These are phyloP conservation scores for Myotis planiceps DNA, from an alignment of 2,797 vertebrate species.

Conservation along the genomic window DNA sequence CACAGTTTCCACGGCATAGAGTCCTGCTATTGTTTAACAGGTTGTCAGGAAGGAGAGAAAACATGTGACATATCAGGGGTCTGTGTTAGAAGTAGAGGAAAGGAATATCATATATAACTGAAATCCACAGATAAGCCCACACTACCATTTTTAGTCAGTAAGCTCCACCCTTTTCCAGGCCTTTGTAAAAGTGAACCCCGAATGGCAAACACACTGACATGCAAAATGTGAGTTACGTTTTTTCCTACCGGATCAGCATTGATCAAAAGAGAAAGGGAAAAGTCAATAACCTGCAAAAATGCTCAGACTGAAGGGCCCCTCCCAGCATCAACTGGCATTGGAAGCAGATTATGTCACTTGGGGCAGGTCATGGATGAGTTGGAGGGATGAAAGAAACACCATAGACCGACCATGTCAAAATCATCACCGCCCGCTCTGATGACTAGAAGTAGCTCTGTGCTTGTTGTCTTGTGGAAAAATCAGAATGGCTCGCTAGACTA, in stretches of 20 bases:
- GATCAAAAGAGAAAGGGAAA: conserved; percentile 7
- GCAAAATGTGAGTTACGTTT: background rate
- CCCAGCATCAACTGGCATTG: background rate
- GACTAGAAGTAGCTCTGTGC: background rate
- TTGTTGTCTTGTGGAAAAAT: background rate
- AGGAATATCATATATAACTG: background rate
- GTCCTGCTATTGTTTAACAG: background rate
- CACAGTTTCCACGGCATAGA: background rate
- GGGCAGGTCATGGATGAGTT: background rate
- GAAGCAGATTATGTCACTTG: background rate
- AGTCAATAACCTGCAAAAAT: background rate
- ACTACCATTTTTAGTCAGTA: background rate
- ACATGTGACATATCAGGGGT: background rate
- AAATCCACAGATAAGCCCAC: background rate
- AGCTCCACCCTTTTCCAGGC: background rate
- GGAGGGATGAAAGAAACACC: background rate
- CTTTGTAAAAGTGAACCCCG: background rate
- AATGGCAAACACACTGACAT: background rate
- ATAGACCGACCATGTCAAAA: background rate
- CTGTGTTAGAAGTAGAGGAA: background rate
- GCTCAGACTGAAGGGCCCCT: background rate
- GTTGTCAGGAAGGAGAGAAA: background rate
- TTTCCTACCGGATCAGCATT: background rate
- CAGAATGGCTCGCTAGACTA: background rate
- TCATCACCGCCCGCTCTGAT: rapidly evolving